Percentiles rank a stretch among this genome's conserved stretches.
These are phyloP conservation scores for Diplosoma virens DNA, from an alignment of 23 tunicate species.

Conservation along the genomic window DNA sequence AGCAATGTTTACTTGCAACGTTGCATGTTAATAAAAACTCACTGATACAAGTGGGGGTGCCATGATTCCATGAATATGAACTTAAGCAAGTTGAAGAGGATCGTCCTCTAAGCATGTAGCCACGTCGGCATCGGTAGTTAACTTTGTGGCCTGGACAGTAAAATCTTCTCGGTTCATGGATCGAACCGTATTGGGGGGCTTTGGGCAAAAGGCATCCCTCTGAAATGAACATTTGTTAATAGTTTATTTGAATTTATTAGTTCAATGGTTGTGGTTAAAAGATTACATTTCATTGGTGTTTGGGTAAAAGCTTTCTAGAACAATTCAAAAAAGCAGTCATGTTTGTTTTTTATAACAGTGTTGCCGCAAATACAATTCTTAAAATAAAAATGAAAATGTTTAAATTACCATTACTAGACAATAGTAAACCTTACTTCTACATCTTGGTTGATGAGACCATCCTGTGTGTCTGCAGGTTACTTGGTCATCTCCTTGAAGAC, in stretches of 20 bases:
- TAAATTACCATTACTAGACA: too few relatives aligned
- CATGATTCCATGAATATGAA: slow-evolving; percentile 2
- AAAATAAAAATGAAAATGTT: too few relatives aligned
- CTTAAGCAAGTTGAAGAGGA: neutral
- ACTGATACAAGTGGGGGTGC: slow-evolving; percentile 8
- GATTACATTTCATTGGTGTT: too few relatives aligned
- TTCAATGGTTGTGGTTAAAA: too few relatives aligned
- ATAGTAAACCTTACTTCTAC: neutral
- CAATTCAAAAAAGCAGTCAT: too few relatives aligned
- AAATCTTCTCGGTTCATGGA: neutral
- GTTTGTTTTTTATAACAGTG: too few relatives aligned
- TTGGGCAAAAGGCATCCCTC: neutral
- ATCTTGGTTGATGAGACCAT: neutral
- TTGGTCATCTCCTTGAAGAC: neutral
- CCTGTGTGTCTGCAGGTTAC: neutral
- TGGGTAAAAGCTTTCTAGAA: too few relatives aligned
- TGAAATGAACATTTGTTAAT: neutral
- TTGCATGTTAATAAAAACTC: too few relatives aligned
- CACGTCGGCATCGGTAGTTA: neutral
- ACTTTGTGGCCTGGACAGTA: slow-evolving; percentile 17
- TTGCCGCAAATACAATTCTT: too few relatives aligned
- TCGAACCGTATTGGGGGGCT: slow-evolving; percentile 20
- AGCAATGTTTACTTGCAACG: too few relatives aligned
- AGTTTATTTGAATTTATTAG: too few relatives aligned
- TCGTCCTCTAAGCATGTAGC: neutral